These are phyloP conservation scores for Hypselothyrea guttata DNA, from an alignment of 2,888 invertebrate species.

Conservation along the genomic window DNA sequence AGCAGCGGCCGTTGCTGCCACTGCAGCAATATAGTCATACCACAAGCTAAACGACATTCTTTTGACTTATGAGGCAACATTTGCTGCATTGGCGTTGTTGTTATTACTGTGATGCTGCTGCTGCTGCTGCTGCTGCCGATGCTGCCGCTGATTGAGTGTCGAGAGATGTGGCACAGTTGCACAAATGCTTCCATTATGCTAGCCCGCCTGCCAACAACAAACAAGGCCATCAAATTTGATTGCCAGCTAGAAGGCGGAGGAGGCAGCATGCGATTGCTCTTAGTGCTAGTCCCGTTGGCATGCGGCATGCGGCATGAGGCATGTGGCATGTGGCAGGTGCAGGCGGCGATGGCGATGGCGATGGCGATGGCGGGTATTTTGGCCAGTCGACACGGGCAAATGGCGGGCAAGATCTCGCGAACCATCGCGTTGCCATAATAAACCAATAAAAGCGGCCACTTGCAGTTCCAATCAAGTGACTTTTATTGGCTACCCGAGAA, in stretches of 20 bases:
- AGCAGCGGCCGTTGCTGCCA: slow-evolving; percentile 32
- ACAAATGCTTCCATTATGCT: slow-evolving; percentile 55
- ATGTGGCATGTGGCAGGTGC: slow-evolving; percentile 36
- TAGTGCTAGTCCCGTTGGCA: slow-evolving; percentile 1
- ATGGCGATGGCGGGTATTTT: slow-evolving; percentile 5
- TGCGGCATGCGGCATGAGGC: neutral
- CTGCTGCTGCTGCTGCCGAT: slow-evolving; percentile 21
- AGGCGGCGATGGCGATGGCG: too few species aligned
- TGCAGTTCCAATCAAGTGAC: slow-evolving; percentile 75
- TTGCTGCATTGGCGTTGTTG: slow-evolving; percentile 41
- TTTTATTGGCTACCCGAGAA: slow-evolving; percentile 62
- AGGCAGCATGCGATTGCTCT: slow-evolving; percentile 6
- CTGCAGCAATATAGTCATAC: slow-evolving; percentile 43
- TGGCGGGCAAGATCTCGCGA: slow-evolving; percentile 47
- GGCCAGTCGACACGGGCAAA: slow-evolving; percentile 10
- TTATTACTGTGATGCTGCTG: too few species aligned
- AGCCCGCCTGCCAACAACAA: slow-evolving; percentile 32
- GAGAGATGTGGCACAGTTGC: slow-evolving; percentile 53
- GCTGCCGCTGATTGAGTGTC: slow-evolving; percentile 63
- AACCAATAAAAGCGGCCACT: slow-evolving; percentile 70
- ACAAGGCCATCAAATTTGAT: slow-evolving; percentile 73
- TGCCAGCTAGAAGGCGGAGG: slow-evolving; percentile 42
- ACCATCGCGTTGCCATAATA: slow-evolving; percentile 61
- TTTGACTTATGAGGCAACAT: slow-evolving; percentile 64
- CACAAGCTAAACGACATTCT: slow-evolving; percentile 53